phyloP scores from a whole-genome alignment of 2,797 vertebrate species.

The Balearica regulorum region DNA sequence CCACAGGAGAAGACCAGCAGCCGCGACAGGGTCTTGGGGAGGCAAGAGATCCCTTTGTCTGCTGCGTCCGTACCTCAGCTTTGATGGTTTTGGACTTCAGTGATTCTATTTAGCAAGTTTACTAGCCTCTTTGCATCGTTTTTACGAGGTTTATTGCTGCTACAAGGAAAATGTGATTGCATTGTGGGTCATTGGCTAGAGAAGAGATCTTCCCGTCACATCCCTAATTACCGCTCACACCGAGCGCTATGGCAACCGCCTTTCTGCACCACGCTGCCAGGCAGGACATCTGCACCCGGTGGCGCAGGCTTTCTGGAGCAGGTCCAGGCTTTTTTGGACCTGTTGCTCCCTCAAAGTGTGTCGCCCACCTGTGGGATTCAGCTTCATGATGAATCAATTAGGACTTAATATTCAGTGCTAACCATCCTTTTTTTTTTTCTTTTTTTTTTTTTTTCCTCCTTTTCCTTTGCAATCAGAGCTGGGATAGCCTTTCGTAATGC shows the following conservation, averaged over 20 bases:
- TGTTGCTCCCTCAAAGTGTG: background rate
- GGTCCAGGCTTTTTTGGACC: background rate
- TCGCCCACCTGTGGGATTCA: background rate
- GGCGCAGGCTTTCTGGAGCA: background rate
- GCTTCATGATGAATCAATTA: background rate
- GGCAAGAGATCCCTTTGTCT: background rate
- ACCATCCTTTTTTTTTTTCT: too few relatives aligned
- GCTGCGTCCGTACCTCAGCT: background rate
- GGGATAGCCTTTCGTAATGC: background rate
- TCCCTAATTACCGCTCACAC: background rate
- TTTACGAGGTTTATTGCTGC: background rate
- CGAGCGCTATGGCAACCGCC: background rate
- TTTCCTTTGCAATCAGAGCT: background rate
- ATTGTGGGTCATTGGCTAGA: background rate
- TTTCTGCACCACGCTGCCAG: background rate
- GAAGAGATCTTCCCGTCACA: background rate
- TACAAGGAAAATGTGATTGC: background rate
- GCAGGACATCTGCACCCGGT: background rate
- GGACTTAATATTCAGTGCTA: background rate
- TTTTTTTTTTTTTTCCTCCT: too few relatives aligned
- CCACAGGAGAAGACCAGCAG: background rate
- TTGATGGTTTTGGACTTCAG: background rate
- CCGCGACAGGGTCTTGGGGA: fast-evolving
- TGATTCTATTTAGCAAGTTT: background rate
- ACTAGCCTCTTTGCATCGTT: fast-evolving